phyloP scores from a whole-genome alignment of 2,113 vertebrate genomes.

The Fregata magnificens region DNA sequence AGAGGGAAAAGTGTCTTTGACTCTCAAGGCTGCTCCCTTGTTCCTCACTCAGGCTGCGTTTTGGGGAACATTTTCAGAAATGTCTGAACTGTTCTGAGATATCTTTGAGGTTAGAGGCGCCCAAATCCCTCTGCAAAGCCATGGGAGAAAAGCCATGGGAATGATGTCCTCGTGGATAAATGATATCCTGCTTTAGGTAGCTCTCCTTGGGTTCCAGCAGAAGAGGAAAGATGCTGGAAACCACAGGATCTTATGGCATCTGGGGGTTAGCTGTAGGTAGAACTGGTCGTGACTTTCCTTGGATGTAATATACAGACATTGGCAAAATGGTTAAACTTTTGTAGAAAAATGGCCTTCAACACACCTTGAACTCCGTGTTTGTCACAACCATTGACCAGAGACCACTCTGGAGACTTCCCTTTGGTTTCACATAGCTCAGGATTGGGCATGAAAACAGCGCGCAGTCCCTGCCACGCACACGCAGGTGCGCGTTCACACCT shows the following conservation, averaged over 20 bases:
- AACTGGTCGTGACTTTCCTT: not conserved
- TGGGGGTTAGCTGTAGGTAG: not conserved
- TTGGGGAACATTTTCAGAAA: not conserved
- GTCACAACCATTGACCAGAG: too few relatives aligned
- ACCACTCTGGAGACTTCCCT: not conserved
- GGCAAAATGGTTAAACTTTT: not conserved
- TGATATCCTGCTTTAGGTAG: not conserved
- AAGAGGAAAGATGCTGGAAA: not conserved
- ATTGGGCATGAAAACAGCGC: not conserved
- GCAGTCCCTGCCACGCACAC: not conserved
- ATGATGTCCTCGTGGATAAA: not conserved
- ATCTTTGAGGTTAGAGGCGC: not conserved
- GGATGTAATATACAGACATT: not conserved
- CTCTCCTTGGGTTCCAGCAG: not conserved
- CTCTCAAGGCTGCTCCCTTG: not conserved
- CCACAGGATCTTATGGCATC: not conserved
- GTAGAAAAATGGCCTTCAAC: not conserved
- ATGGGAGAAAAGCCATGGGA: not conserved
- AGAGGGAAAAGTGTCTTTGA: not conserved
- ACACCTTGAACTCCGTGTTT: not conserved
- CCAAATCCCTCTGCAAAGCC: not conserved
- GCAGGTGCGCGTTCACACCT: fast-evolving
- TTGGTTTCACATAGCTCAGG: not conserved
- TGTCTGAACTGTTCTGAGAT: not conserved
- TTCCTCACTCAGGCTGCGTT: not conserved